Base-by-base conservation (phyloP, 35 echinoderm and acorn worm species). In the Amphiura filiformis region DNA sequence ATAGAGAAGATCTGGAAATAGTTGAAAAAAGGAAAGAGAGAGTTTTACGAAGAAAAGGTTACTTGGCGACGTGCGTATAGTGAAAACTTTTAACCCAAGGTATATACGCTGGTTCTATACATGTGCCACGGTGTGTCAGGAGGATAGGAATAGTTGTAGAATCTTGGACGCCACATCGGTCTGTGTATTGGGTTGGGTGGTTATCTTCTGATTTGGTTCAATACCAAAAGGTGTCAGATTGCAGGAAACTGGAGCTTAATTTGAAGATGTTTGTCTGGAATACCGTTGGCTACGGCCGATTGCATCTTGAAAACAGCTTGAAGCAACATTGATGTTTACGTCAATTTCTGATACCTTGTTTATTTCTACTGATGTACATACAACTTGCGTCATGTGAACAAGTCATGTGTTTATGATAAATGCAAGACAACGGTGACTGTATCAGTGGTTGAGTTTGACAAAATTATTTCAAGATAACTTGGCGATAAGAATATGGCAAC, bases 1-100 rank as follows among this genome's bases (percentile, higher is more conserved):
- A 70, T 30, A 23, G 61, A 70, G 61, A 70, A 70, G 61, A 70
- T 70, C 61, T 70, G 61, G 61, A 70, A 70, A 70, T 70, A 70
- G 61, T 70, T 70, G 61, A 30, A 70, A n/a, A 70, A 26, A n/a
- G 61, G 26, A 70, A 70, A n/a, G 61, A n/a, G 61, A 70, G 61
- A 70, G 61, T 18, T 70, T 15, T 70, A 70, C 15, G 61, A 2
- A 23, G 26, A 15, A 70, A 70, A 70, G 61, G 61, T 70, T 70
- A 70, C 61, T 70, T 70, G 28, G 1, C 7, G 7, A 70, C 26
- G 61, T 70, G 26, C 7, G 61, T n/a, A n/a, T n/a, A n/a, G n/a
- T n/a, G n/a, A n/a, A n/a, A n/a, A n/a, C n/a, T n/a, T n/a, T n/a
- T 70, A 26, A 70, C 61, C 61, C 61, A 11, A 20, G 44, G 44